A percentile compares a stretch with the other conserved stretches of the same genome.
These are phyloP conservation scores for Drosophila prosaltans DNA, from an alignment of 1,140 invertebrate species.

Conservation along the genomic window DNA sequence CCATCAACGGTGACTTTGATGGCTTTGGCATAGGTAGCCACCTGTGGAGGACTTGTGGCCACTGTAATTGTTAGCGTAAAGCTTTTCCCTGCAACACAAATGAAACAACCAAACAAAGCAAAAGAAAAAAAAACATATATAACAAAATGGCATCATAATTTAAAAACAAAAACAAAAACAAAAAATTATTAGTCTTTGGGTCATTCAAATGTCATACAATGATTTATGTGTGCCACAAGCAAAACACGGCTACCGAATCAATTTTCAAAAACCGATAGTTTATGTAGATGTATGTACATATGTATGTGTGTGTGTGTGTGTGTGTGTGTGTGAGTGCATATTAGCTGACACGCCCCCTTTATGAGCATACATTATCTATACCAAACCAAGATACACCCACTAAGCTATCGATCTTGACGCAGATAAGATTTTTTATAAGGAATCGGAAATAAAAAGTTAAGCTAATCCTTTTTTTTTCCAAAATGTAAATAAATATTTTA, in stretches of 20 bases:
- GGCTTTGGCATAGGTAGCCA: conserved; percentile 97
- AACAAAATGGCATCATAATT: conserved; percentile 11
- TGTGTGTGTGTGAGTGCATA: background rate
- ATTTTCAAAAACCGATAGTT: conserved; percentile 34
- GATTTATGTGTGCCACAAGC: conserved; percentile 65
- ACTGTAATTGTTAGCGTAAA: conserved; percentile 98
- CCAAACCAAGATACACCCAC: background rate
- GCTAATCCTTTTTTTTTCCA: too few relatives aligned
- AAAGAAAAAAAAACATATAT: conserved; percentile 10
- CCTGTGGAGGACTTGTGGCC: conserved; percentile 94
- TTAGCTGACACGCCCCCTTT: background rate
- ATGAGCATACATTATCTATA: too few relatives aligned
- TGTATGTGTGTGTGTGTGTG: too few relatives aligned
- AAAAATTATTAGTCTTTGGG: background rate
- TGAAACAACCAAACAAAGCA: conserved; percentile 6
- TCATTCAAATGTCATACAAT: conserved; percentile 52
- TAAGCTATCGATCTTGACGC: background rate
- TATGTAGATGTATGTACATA: too few relatives aligned
- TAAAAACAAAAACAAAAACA: conserved; percentile 8
- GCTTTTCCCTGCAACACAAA: conserved; percentile 92
- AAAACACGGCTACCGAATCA: conserved; percentile 67
- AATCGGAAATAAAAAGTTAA: too few relatives aligned
- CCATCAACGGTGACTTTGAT: conserved; percentile 99
- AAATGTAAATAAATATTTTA: too few relatives aligned
- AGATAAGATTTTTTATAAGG: too few relatives aligned